Evolutionary conservation across 2,888 invertebrate genomes (phyloP).

Genomic region (Ophion ellenae): DNA sequence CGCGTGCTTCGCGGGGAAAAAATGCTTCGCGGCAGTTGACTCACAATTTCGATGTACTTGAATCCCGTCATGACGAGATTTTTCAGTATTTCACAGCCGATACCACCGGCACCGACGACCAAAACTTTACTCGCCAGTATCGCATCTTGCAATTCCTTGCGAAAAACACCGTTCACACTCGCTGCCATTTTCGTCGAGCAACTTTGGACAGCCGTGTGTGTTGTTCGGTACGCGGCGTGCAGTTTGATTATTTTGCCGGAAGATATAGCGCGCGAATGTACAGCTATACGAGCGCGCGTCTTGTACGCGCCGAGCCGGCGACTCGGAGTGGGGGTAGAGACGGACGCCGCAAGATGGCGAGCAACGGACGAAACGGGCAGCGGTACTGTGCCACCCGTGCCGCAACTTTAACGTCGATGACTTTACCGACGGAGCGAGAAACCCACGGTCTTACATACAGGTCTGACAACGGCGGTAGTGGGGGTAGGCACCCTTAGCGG

Average conservation of each 20-base stretch:
- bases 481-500: too few relatives aligned
- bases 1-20: slow-evolving; percentile 1
- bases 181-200: slow-evolving; percentile 86
- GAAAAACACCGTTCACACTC: slow-evolving; percentile 88
- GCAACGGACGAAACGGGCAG: too few relatives aligned
- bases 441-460: too few relatives aligned
- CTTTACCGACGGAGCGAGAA: too few relatives aligned
- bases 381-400: too few relatives aligned
- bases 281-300: too few relatives aligned
- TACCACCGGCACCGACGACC: slow-evolving; percentile 98
- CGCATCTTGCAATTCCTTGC: slow-evolving; percentile 87
- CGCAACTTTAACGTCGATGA: too few relatives aligned
- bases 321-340: neutral
- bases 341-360: slow-evolving; percentile 34
- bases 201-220: neutral
- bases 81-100: slow-evolving; percentile 99
- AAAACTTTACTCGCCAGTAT: slow-evolving; percentile 90
- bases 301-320: neutral
- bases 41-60: slow-evolving; percentile 95
- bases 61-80: slow-evolving; percentile 98
- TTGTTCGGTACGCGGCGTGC: slow-evolving; percentile 22
- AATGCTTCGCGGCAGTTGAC: slow-evolving; percentile 79
- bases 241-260: slow-evolving; percentile 36
- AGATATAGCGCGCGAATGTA: neutral
- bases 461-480: too few relatives aligned